phyloP scores from a whole-genome alignment of 2,797 vertebrate genomes.

The Brachyalestes nurse region DNA sequence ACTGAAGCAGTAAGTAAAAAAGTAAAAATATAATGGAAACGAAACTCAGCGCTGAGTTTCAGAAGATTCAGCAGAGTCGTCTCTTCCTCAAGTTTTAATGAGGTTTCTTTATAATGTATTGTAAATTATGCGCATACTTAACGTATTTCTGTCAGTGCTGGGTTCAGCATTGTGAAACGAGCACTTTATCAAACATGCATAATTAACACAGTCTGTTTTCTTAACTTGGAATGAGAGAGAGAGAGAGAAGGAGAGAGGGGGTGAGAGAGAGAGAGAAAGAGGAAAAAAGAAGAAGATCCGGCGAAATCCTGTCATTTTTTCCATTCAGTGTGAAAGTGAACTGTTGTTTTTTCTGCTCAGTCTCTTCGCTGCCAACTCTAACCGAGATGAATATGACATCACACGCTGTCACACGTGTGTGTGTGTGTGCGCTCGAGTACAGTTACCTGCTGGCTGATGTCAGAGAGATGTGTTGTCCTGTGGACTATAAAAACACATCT shows the following conservation, averaged over 20 bases:
- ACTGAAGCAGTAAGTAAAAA: neutral
- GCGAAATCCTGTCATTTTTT: conserved; percentile 16
- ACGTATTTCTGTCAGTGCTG: conserved; percentile 3
- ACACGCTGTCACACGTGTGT: no score
- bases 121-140: conserved; percentile 50
- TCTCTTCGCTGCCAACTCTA: conserved; percentile 2
- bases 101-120: conserved; percentile 30
- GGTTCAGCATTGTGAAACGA: conserved; percentile 5
- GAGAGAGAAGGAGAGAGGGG: neutral
- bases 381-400: conserved; percentile 12
- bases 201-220: conserved; percentile 37
- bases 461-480: no score
- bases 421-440: no score
- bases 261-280: neutral
- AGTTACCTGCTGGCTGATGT: no score
- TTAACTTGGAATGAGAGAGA: neutral
- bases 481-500: no score
- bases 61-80: neutral
- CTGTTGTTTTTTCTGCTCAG: neutral
- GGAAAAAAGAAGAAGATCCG: no score
- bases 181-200: conserved; percentile 41
- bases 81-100: conserved; percentile 19
- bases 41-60: neutral
- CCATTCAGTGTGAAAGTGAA: conserved; percentile 3
- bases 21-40: neutral